Percentiles rank a stretch among this genome's conserved stretches.
These are phyloP conservation scores for Phymorhynchus buccinoides DNA, from an alignment of 1,140 invertebrate species.

Conservation along the genomic window DNA sequence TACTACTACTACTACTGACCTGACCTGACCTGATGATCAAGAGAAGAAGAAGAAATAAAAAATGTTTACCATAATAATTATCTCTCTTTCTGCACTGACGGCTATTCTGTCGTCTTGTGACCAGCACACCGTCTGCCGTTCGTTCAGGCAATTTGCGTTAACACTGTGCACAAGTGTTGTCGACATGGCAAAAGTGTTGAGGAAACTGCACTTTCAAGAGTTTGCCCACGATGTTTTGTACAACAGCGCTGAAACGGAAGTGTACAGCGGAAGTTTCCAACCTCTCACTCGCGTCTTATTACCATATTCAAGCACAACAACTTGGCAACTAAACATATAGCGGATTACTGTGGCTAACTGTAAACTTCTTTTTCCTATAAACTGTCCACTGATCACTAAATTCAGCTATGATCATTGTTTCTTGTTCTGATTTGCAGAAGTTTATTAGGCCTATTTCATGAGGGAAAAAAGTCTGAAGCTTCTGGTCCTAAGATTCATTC, in stretches of 20 bases:
- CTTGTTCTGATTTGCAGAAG: too few relatives aligned
- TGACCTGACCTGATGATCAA: too few relatives aligned
- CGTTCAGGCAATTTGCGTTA: not conserved
- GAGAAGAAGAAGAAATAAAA: not conserved
- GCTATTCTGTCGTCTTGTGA: conserved; percentile 1
- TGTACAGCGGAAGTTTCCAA: not conserved
- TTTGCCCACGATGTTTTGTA: too few relatives aligned
- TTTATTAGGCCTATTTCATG: too few relatives aligned
- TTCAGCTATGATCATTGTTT: too few relatives aligned
- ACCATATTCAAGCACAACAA: not conserved
- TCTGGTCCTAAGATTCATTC: too few relatives aligned
- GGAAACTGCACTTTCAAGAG: too few relatives aligned
- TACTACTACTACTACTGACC: too few relatives aligned
- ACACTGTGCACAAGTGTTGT: not conserved
- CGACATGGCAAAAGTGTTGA: not conserved
- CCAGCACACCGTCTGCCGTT: not conserved
- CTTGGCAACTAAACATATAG: too few relatives aligned
- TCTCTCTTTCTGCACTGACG: not conserved
- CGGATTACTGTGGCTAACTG: too few relatives aligned
- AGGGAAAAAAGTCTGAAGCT: too few relatives aligned
- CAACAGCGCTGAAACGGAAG: not conserved
- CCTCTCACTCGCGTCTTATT: not conserved
- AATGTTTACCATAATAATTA: not conserved
- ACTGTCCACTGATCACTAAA: not conserved
- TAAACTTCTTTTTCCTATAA: not conserved